These are phyloP conservation scores for Ectropis crepuscularia DNA, from an alignment of 2,888 invertebrate species.

Conservation along the genomic window DNA sequence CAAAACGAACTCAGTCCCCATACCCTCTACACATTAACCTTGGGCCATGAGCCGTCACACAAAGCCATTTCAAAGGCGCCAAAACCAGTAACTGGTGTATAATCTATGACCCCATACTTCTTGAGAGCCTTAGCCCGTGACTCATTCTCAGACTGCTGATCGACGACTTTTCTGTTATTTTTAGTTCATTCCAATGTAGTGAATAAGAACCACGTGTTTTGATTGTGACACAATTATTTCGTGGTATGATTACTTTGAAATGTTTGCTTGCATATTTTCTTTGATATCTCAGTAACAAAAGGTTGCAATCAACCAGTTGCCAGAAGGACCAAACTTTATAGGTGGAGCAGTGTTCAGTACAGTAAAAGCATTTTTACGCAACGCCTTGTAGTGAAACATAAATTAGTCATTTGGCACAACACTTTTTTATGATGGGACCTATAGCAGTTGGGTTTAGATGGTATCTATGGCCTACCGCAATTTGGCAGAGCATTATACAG, in stretches of 20 bases:
- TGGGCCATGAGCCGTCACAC: conserved; percentile 15
- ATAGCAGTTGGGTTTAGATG: too few species aligned
- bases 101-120: conserved; percentile 13
- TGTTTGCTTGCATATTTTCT: neutral
- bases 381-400: too few species aligned
- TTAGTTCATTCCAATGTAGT: conserved; percentile 36
- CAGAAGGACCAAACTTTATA: too few species aligned
- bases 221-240: conserved; percentile 23
- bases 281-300: too few species aligned
- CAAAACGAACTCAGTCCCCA: neutral
- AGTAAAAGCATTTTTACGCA: too few species aligned
- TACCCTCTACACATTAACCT: conserved; percentile 9
- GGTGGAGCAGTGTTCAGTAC: too few species aligned
- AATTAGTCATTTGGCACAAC: too few species aligned
- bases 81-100: conserved; percentile 12
- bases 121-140: conserved; percentile 29
- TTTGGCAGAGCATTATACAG: too few species aligned
- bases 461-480: too few species aligned
- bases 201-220: conserved; percentile 37
- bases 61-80: conserved; percentile 27
- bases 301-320: too few species aligned
- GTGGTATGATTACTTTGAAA: conserved; percentile 5
- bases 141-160: conserved; percentile 33
- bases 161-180: conserved; percentile 37
- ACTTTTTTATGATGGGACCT: too few species aligned